Percentiles rank a stretch among this genome's conserved stretches.
phyloP scores from a whole-genome alignment of 1,140 invertebrate genomes.

The Drosophila mojavensis region DNA sequence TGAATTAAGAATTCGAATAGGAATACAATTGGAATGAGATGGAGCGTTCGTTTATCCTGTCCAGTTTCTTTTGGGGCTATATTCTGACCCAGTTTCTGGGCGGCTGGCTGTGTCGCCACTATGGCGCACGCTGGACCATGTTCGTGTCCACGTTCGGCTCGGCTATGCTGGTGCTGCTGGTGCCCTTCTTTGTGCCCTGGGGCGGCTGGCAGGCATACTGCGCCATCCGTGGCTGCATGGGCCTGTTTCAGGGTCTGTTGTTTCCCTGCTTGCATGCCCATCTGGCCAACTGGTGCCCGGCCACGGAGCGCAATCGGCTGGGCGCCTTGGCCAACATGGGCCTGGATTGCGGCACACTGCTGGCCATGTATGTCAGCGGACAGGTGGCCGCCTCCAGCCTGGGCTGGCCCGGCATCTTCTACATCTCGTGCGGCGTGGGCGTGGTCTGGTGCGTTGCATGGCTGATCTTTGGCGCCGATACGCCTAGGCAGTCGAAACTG shows the following conservation, averaged over 20 bases:
- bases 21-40: constrained; percentile 85
- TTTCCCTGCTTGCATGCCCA: constrained; percentile 92
- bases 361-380: constrained; percentile 88
- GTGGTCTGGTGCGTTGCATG: constrained; percentile 87
- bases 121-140: constrained; percentile 87
- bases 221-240: constrained; percentile 88
- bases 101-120: constrained; percentile 87
- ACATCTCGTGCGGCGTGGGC: constrained; percentile 88
- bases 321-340: constrained; percentile 87
- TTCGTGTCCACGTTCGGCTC: constrained; percentile 86
- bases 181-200: constrained; percentile 78
- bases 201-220: constrained; percentile 87
- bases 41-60: constrained; percentile 86
- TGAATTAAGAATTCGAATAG: constrained; percentile 9
- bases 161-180: constrained; percentile 83
- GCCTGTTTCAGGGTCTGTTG: constrained; percentile 91
- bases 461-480: constrained; percentile 87
- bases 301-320: constrained; percentile 86
- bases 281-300: constrained; percentile 91
- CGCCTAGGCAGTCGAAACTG: constrained; percentile 86
- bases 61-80: constrained; percentile 88
- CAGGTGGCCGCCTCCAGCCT: constrained; percentile 86
- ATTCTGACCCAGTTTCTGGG: constrained; percentile 87
- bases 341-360: constrained; percentile 89
- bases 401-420: constrained; percentile 93